These are phyloP conservation scores for Calephelis nemesis DNA, from an alignment of 1,140 invertebrate genomes.

Conservation along the genomic window DNA sequence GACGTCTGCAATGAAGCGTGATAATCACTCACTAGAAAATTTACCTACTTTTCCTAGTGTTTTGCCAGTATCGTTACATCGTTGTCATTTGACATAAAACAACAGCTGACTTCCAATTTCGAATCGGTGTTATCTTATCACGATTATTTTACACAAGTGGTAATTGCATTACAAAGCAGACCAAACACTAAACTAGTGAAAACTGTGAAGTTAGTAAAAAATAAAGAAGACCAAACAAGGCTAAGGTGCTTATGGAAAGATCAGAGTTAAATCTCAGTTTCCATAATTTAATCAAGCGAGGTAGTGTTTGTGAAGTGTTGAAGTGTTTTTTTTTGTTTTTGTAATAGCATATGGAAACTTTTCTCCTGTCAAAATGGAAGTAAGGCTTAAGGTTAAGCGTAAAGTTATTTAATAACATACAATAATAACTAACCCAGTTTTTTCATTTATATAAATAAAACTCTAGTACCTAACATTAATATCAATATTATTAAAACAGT, in stretches of 20 bases:
- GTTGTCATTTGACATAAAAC: constrained; percentile 29
- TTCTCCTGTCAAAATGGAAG: background rate
- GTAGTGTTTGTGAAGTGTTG: constrained; percentile 44
- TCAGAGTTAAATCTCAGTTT: constrained; percentile 70
- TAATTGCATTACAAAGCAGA: constrained; percentile 55
- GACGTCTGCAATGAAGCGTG: constrained; percentile 21
- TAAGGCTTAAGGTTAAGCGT: constrained; percentile 11
- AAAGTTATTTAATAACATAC: background rate
- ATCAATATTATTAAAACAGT: too few species aligned
- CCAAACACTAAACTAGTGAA: constrained; percentile 45
- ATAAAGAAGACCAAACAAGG: constrained; percentile 26
- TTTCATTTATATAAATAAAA: background rate
- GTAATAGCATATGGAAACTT: constrained; percentile 26
- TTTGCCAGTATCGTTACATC: constrained; percentile 25
- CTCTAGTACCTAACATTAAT: too few species aligned
- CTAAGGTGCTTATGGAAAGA: constrained; percentile 60
- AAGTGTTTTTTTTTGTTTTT: constrained; percentile 13
- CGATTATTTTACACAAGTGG: constrained; percentile 74
- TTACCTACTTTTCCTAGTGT: constrained; percentile 6
- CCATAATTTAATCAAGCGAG: constrained; percentile 74
- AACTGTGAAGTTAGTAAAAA: constrained; percentile 36
- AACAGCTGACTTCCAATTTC: constrained; percentile 34
- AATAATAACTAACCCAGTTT: background rate
- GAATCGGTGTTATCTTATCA: constrained; percentile 65
- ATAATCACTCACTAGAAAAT: constrained; percentile 9